A percentile compares a stretch with the other conserved stretches of the same genome.
phyloP scores from a whole-genome alignment of 92 coral and sea anemone species.

The Palythoa grandis region DNA sequence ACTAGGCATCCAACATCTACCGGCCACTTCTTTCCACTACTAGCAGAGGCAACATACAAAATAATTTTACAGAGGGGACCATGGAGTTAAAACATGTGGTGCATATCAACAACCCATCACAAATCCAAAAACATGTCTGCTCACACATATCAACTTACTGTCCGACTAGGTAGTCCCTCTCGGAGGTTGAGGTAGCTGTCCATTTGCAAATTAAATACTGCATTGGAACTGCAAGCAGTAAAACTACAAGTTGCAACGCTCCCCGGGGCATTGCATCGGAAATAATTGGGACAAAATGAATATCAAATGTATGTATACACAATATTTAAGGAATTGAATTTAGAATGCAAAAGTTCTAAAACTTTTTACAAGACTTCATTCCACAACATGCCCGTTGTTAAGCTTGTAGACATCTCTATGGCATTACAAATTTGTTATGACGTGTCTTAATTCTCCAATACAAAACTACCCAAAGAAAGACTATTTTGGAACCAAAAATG shows the following conservation, averaged over 20 bases:
- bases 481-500: not conserved
- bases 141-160: slow-evolving; percentile 65
- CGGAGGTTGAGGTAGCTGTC: slow-evolving; percentile 80
- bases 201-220: slow-evolving; percentile 93
- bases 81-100: not conserved
- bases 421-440: not conserved
- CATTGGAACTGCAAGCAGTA: slow-evolving; percentile 89
- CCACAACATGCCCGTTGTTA: not conserved
- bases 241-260: slow-evolving; percentile 73
- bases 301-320: not conserved
- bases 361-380: not conserved
- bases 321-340: not conserved
- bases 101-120: not conserved
- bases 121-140: not conserved
- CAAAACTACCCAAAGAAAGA: not conserved
- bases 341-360: not conserved
- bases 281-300: not conserved
- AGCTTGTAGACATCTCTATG: not conserved
- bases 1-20: no score
- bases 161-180: slow-evolving; percentile 72
- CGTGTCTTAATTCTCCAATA: not conserved
- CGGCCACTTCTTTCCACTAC: not conserved
- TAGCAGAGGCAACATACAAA: not conserved
- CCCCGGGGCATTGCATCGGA: slow-evolving; percentile 81
- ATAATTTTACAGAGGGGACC: no score